Conservation (phyloP, 35 echinoderm and acorn worm species). For the Heliocidaris erythrogramma region DNA sequence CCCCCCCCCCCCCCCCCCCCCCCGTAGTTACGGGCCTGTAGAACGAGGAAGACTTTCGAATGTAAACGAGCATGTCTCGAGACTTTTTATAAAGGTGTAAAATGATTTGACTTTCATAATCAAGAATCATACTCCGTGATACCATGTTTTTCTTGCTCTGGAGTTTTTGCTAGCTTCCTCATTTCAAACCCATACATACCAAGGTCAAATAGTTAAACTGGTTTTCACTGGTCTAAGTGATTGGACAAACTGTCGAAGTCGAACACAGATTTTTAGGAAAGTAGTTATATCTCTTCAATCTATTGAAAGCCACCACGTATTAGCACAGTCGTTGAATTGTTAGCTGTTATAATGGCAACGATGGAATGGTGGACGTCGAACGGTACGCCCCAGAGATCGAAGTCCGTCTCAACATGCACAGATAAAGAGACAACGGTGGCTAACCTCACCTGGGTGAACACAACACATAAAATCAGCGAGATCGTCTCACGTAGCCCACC, state of each 20-base stretch:
- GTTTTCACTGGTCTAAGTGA: no score
- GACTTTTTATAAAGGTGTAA: not conserved
- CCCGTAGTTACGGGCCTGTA: no score
- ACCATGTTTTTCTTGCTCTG: not conserved
- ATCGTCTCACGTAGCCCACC: constrained; percentile 4
- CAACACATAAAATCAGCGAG: constrained; percentile 3
- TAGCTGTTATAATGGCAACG: not conserved
- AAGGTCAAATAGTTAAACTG: no score
- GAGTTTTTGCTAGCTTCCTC: not conserved
- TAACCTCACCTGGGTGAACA: constrained; percentile 21
- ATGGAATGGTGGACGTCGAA: not conserved
- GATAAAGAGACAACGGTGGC: not conserved
- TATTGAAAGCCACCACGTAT: not conserved
- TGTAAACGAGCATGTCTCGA: not conserved
- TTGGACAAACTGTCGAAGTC: not conserved
- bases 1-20: no score
- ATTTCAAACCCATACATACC: not conserved
- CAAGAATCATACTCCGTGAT: not conserved
- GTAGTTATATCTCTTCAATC: not conserved
- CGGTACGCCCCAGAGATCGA: not conserved
- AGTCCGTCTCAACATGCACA: not conserved
- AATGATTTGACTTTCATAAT: not conserved
- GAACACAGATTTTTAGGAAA: not conserved
- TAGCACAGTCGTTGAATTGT: not conserved
- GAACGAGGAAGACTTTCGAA: not conserved